Conservation (phyloP, 1,140 invertebrate species). For the Drosophila bocki region DNA sequence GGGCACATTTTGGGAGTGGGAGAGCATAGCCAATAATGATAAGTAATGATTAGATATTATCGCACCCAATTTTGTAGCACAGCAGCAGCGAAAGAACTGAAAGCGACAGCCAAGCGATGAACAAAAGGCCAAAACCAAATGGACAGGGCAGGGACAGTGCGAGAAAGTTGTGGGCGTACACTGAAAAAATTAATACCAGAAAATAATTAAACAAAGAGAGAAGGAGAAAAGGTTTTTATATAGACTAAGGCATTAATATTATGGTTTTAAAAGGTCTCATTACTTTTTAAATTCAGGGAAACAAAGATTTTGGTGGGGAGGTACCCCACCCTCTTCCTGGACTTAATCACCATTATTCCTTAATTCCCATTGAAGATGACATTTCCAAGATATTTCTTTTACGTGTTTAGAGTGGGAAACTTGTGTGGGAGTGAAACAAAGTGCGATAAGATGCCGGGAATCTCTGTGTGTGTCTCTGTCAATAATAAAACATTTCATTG, state of each 20-base stretch:
- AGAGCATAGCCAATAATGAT: constrained; percentile 73
- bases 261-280: not conserved
- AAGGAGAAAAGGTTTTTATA: too few species aligned
- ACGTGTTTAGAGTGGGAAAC: constrained; percentile 13
- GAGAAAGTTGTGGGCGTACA: constrained; percentile 9
- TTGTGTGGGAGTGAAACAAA: not conserved
- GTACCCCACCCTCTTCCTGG: not conserved
- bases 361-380: not conserved
- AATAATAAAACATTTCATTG: constrained; percentile 72
- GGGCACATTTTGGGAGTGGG: not conserved
- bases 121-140: constrained; percentile 40
- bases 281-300: not conserved
- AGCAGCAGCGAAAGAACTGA: constrained; percentile 39
- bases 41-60: constrained; percentile 83
- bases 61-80: constrained; percentile 67
- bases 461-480: constrained; percentile 32
- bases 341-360: not conserved
- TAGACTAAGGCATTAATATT: not conserved
- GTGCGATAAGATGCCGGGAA: constrained; percentile 17
- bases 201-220: too few species aligned
- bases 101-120: constrained; percentile 45
- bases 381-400: not conserved
- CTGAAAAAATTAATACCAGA: not conserved
- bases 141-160: constrained; percentile 2
- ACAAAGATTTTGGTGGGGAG: too few species aligned